Percentiles rank a stretch among this genome's conserved stretches.
These are phyloP conservation scores for Gila orcuttii DNA, from an alignment of 2,113 vertebrate species.

Conservation along the genomic window DNA sequence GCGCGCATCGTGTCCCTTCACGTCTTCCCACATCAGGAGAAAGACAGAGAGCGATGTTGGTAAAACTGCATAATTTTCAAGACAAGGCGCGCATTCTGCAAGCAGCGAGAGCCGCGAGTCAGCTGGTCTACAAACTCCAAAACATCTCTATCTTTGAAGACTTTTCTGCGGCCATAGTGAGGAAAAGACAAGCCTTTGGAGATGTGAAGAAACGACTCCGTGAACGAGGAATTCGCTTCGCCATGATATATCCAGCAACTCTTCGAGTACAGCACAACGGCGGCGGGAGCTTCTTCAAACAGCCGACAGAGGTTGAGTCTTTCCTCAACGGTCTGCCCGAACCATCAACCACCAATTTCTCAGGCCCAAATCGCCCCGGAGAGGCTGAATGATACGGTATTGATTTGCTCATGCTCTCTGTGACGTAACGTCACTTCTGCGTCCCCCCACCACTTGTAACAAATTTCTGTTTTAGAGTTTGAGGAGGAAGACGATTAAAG, in stretches of 20 bases:
- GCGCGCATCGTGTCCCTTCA: neutral
- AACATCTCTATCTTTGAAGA: conserved; percentile 5
- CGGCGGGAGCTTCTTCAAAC: neutral
- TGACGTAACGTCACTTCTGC: too few relatives aligned
- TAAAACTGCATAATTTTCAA: neutral
- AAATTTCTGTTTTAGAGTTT: too few relatives aligned
- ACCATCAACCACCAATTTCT: neutral
- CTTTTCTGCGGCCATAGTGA: neutral
- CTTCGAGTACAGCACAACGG: neutral
- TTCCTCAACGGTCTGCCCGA: neutral
- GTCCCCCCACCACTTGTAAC: too few relatives aligned
- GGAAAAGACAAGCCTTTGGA: conserved; percentile 6
- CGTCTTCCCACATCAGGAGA: neutral
- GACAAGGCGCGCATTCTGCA: neutral
- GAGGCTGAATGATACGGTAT: neutral
- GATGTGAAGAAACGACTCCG: neutral
- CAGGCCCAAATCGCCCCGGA: neutral
- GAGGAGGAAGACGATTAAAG: too few relatives aligned
- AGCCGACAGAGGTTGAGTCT: neutral
- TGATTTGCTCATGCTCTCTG: too few relatives aligned
- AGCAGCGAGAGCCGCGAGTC: neutral
- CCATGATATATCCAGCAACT: neutral
- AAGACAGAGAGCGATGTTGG: neutral
- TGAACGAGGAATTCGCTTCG: neutral
- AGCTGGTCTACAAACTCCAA: neutral